Evolutionary conservation across 2,888 invertebrate species (phyloP), one percentile per base, ranked within the genome.

Genomic region (Xestia c-nigrum): DNA sequence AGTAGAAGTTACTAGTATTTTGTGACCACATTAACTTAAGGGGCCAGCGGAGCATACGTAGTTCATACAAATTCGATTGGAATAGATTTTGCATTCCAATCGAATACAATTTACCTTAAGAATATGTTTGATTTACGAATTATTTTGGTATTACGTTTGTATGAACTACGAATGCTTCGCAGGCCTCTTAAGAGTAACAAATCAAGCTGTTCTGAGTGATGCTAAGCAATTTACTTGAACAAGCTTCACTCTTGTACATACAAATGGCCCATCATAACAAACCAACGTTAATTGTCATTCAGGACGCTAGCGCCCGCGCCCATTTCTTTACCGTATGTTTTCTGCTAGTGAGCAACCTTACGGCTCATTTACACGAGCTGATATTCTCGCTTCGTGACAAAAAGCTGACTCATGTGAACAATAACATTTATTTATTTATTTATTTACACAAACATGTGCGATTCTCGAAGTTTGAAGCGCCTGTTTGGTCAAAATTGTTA

Each of bases 271-370:
- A 76, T 68, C 71, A 65, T 71, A 55, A 55, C 24, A 71, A 70
- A 31, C 24, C 55, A 10, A 7, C 14, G 6, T 5, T 68, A 24
- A 68, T 80, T 72, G 7, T 55, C 55, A 82, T 73, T 70, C 82
- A 77, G 57, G 12, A 73, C 75, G 31, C 59, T 24, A 38, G 70
- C 19, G 55, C 21, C 73, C 47, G 76, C 63, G n/a, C 59, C 59
- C 38, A 77, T 75, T 74, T 19, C 66, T 68, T 55, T 64, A 63
- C 74, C 65, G 77, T 85, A 77, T 82, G 78, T 80, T 80, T 78
- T 76, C 76, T 47, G 14, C 72, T 50, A 9, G n/a, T 40, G 38
- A 5, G 21, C 12, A 64, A n/a, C 16, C 19, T 63, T 31, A 55
- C 7, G 19, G 9, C 40, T 68, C 24, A 14, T 73, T 66, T 50